A percentile compares a stretch with the other conserved stretches of the same genome.
These are phyloP conservation scores for Arge pagana DNA, from an alignment of 2,888 invertebrate genomes.

Conservation along the genomic window DNA sequence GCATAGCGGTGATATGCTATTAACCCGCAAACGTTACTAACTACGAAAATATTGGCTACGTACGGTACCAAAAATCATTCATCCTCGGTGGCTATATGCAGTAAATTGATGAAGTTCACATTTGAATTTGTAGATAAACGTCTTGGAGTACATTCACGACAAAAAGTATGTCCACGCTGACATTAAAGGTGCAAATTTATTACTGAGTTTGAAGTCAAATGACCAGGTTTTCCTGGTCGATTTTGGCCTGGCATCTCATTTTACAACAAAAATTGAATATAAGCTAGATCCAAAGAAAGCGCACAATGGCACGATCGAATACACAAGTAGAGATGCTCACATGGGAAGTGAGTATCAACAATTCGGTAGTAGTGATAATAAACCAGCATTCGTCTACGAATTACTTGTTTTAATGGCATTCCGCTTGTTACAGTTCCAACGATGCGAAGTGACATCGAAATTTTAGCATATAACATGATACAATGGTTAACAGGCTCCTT, in stretches of 20 bases:
- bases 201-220: conserved; percentile 72
- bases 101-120: too few species aligned
- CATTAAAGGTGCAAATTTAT: conserved; percentile 92
- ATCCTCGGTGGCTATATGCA: too few species aligned
- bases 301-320: conserved; percentile 97
- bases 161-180: conserved; percentile 94
- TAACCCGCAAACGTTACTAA: neutral
- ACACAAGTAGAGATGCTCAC: conserved; percentile 95
- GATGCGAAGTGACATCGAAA: conserved; percentile 92
- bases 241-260: conserved; percentile 86
- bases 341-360: conserved; percentile 76
- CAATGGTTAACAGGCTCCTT: conserved; percentile 85
- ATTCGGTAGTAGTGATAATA: conserved; percentile 27
- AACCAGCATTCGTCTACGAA: neutral
- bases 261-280: conserved; percentile 73
- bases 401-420: conserved; percentile 14
- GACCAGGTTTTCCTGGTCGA: conserved; percentile 87
- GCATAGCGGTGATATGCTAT: too few species aligned
- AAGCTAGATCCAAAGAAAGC: conserved; percentile 89
- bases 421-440: conserved; percentile 66
- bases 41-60: neutral
- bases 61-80: too few species aligned
- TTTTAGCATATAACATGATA: conserved; percentile 89
- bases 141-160: conserved; percentile 89
- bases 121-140: conserved; percentile 76